Conservation (phyloP, 2,888 invertebrate species). For the Criorhina ranunculi region DNA sequence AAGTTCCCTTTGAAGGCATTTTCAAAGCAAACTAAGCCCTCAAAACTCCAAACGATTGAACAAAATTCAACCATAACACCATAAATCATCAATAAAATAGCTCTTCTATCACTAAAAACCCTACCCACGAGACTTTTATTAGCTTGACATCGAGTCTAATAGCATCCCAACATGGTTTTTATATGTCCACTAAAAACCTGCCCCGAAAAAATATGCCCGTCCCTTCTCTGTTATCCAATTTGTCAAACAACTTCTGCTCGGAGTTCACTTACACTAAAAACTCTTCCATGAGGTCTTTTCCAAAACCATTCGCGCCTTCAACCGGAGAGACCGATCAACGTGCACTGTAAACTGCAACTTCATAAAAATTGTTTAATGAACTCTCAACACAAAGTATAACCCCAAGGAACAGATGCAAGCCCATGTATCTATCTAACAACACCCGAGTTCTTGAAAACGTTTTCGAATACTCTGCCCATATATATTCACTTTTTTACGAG, state of each 20-base stretch:
- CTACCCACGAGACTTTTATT: constrained; percentile 39
- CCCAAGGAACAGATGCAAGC: constrained; percentile 25
- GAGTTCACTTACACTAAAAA: constrained; percentile 2
- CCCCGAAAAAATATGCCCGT: constrained; percentile 62
- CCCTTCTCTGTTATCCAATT: constrained; percentile 50
- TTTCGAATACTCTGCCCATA: constrained; percentile 60
- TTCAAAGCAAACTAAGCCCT: background rate
- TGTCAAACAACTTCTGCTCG: constrained; percentile 52
- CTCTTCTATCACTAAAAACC: background rate
- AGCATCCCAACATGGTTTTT: constrained; percentile 39
- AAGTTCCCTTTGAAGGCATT: too few species aligned
- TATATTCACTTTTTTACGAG: constrained; percentile 59
- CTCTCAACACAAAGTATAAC: constrained; percentile 48
- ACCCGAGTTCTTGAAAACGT: constrained; percentile 57
- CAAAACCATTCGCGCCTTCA: constrained; percentile 13
- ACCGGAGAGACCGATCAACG: constrained; percentile 4
- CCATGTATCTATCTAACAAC: constrained; percentile 19
- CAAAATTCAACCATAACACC: background rate
- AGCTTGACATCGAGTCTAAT: constrained; percentile 56
- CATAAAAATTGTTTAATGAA: constrained; percentile 74
- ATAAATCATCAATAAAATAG: constrained; percentile 30
- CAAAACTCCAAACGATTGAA: background rate
- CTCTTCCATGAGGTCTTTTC: constrained; percentile 3
- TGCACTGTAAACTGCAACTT: constrained; percentile 48
- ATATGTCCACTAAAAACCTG: constrained; percentile 25